A percentile compares a stretch with the other conserved stretches of the same genome.
phyloP scores from a whole-genome alignment of 2,888 invertebrate species.

The Chloroclystis v-ata region DNA sequence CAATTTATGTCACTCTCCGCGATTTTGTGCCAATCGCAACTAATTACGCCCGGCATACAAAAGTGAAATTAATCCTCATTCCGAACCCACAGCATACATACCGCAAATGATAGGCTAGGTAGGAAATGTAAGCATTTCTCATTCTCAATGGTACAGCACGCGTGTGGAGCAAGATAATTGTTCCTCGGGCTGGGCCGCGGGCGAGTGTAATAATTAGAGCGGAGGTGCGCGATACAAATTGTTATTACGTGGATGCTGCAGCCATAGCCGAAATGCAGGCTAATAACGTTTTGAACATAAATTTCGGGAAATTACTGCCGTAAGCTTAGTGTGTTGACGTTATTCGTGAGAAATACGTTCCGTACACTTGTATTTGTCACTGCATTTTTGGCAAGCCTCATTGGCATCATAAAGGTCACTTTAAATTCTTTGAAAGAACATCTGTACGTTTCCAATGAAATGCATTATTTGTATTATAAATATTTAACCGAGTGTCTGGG shows the following conservation, averaged over 20 bases:
- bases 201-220: constrained; percentile 11
- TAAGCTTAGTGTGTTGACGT: constrained; percentile 1
- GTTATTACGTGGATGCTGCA: constrained; percentile 21
- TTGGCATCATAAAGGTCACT: background rate
- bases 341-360: constrained; percentile 1
- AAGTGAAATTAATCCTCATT: background rate
- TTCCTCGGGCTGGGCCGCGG: constrained; percentile 6
- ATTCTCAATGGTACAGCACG: constrained; percentile 13
- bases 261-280: constrained; percentile 13
- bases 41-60: background rate
- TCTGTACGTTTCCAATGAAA: background rate
- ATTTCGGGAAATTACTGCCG: constrained; percentile 9
- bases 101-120: background rate
- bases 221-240: constrained; percentile 20
- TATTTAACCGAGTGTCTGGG: too few species aligned
- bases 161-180: constrained; percentile 12
- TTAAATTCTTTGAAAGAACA: background rate
- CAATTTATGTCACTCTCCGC: too few species aligned
- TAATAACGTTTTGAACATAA: constrained; percentile 15
- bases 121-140: background rate
- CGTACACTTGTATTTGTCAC: background rate
- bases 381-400: background rate
- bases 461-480: too few species aligned
- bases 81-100: background rate
- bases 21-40: constrained; percentile 1